Percentiles rank a stretch among this genome's conserved stretches.
phyloP scores from a whole-genome alignment of 2,113 vertebrate species.

The Hiodon alosoides region DNA sequence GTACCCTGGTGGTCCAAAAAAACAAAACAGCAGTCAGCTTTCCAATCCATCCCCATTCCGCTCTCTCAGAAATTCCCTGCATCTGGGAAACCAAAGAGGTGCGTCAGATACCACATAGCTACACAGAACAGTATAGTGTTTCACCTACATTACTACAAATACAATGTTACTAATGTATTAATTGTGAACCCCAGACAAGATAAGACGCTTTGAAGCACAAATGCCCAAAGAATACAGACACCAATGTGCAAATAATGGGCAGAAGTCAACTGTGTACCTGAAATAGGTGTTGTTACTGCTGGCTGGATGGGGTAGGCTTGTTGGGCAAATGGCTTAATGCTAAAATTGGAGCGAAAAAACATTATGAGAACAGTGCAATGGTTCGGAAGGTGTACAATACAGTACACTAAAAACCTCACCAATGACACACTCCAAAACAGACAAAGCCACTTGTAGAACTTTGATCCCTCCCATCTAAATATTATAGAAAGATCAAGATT shows the following conservation, averaged over 20 bases:
- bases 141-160: not conserved
- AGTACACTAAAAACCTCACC: conserved; percentile 10
- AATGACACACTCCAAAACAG: not conserved
- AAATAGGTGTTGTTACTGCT: conserved; percentile 86
- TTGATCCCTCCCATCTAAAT: conserved; percentile 6
- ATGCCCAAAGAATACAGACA: not conserved
- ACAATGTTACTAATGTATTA: too few relatives aligned
- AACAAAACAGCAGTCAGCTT: not conserved
- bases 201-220: not conserved
- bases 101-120: too few relatives aligned
- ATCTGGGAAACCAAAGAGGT: too few relatives aligned
- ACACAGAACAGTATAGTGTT: too few relatives aligned
- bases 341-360: conserved; percentile 49
- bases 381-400: conserved; percentile 3
- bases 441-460: conserved; percentile 2
- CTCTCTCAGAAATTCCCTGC: too few relatives aligned
- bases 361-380: conserved; percentile 16
- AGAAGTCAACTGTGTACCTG: conserved; percentile 66
- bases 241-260: not conserved
- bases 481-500: conserved; percentile 9
- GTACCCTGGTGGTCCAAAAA: conserved; percentile 69
- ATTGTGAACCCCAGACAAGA: not conserved
- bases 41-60: too few relatives aligned
- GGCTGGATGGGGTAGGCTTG: conserved; percentile 94
- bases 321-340: conserved; percentile 94